A percentile compares a stretch with the other conserved stretches of the same genome.
Evolutionary conservation across 2,797 vertebrate genomes (phyloP).

Genomic region (Acanthurus tractus): DNA sequence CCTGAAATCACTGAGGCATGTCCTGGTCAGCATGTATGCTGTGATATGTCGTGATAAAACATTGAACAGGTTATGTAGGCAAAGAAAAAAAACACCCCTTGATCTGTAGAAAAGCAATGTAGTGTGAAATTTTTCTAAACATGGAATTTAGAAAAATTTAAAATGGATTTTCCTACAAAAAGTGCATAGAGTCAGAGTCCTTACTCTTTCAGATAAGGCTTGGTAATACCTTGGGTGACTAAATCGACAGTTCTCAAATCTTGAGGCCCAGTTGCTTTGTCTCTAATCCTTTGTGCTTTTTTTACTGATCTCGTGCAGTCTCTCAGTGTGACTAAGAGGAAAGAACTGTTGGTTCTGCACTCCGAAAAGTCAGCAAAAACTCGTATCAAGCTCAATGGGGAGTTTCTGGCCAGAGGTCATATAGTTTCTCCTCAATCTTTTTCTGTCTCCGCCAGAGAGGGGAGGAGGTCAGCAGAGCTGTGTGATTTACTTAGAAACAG

Average conservation of each 20-base stretch:
- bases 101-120: too few species aligned
- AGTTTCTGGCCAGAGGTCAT: constrained; percentile 47
- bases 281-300: constrained; percentile 62
- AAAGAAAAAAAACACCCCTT: not conserved
- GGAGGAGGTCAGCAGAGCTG: constrained; percentile 25
- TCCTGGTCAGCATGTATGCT: not conserved
- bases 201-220: constrained; percentile 41
- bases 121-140: too few species aligned
- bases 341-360: constrained; percentile 30
- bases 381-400: constrained; percentile 19
- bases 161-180: constrained; percentile 13
- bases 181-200: constrained; percentile 36
- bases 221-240: constrained; percentile 64
- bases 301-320: constrained; percentile 30
- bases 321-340: constrained; percentile 43
- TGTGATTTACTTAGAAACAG: constrained; percentile 16
- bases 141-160: too few species aligned
- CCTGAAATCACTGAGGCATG: not conserved
- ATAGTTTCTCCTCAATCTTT: constrained; percentile 39
- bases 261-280: constrained; percentile 53
- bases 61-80: not conserved
- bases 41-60: not conserved
- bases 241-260: constrained; percentile 57
- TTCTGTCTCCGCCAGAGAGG: constrained; percentile 10
- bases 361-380: constrained; percentile 68